Conservation (phyloP, 2,113 vertebrate species). For the Eurystomus gularis region DNA sequence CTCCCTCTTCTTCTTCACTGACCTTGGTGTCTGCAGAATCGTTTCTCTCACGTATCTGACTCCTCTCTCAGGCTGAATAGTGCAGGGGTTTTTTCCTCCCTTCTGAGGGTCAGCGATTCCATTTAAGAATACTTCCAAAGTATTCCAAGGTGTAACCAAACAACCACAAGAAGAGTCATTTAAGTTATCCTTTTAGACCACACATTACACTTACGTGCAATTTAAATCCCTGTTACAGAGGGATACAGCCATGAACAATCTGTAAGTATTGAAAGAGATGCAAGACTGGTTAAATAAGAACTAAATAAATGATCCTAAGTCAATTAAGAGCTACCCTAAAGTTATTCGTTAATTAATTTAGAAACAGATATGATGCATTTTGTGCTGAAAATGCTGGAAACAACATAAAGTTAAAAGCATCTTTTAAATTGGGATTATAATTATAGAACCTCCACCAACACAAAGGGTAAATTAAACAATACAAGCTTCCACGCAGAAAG, state of each 20-base stretch:
- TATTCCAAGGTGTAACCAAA: background rate
- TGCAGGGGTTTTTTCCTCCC: no score
- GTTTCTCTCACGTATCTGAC: no score
- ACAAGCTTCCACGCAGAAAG: background rate
- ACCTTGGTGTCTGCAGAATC: no score
- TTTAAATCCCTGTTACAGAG: background rate
- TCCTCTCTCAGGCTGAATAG: no score
- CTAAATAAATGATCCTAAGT: background rate
- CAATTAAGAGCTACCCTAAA: background rate
- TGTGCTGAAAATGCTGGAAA: background rate
- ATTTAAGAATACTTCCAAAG: background rate
- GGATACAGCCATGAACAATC: background rate
- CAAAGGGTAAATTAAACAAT: background rate
- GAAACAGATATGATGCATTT: background rate
- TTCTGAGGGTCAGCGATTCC: background rate
- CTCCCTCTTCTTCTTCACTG: no score
- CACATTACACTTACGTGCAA: background rate
- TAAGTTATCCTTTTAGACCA: background rate
- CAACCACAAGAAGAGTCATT: background rate
- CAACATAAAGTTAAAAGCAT: background rate
- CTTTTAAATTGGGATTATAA: background rate
- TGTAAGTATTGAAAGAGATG: background rate
- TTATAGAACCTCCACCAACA: background rate
- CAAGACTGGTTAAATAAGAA: background rate
- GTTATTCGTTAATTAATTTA: background rate